Percentiles rank a stretch among this genome's conserved stretches.
Evolutionary conservation across 2,888 invertebrate genomes (phyloP).

Genomic region (Drosophila testacea): DNA sequence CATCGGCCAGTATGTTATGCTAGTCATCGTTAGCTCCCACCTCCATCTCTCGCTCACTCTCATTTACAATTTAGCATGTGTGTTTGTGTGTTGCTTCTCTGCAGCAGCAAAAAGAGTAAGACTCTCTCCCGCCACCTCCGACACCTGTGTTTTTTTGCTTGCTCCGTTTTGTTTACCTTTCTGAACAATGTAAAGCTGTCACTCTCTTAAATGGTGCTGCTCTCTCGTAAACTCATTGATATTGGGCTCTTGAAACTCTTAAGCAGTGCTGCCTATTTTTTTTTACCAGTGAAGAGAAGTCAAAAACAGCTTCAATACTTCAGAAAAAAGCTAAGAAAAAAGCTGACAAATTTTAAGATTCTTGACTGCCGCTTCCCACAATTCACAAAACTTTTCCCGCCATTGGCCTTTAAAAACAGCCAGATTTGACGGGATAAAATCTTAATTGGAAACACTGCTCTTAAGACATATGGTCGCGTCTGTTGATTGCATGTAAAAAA

Average conservation of each 20-base stretch:
- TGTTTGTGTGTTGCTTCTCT: constrained; percentile 16
- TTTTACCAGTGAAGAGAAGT: too few relatives aligned
- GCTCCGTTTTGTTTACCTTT: constrained; percentile 70
- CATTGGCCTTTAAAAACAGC: not conserved
- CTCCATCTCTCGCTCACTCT: constrained; percentile 24
- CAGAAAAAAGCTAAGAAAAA: too few relatives aligned
- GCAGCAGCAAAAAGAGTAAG: constrained; percentile 51
- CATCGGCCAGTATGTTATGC: constrained; percentile 56
- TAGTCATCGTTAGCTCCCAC: constrained; percentile 58
- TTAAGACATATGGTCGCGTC: constrained; percentile 32
- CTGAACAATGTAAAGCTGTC: constrained; percentile 40
- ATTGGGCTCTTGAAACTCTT: constrained; percentile 58
- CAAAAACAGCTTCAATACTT: too few relatives aligned
- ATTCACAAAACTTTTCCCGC: too few relatives aligned
- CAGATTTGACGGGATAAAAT: too few relatives aligned
- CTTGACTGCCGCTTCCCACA: too few relatives aligned
- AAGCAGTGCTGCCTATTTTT: not conserved
- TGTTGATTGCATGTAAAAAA: constrained; percentile 60
- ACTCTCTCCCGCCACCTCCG: constrained; percentile 30
- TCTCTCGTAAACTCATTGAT: constrained; percentile 36
- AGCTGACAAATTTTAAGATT: too few relatives aligned
- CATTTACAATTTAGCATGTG: constrained; percentile 53
- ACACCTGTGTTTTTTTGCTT: constrained; percentile 36
- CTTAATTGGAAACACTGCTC: too few relatives aligned
- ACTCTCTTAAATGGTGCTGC: constrained; percentile 38